Base-by-base conservation (phyloP, 2,888 invertebrate species). In the Plebejus melissa region DNA sequence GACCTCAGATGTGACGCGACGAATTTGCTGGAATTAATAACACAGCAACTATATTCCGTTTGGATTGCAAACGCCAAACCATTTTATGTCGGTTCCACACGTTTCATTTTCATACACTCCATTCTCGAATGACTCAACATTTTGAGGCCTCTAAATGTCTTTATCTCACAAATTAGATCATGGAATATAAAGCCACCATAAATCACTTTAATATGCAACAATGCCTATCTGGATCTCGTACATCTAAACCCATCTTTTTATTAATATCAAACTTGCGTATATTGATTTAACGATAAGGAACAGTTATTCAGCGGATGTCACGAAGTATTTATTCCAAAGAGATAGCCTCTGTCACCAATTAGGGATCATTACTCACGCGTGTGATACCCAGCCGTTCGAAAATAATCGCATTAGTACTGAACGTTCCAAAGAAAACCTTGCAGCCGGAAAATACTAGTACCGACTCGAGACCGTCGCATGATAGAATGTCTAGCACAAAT, bases 301-400 rank as follows among this genome's bases (percentile, higher is more conserved):
- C 90, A 86, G 90, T 90, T 89, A 89, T 81, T 78, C 80, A 81
- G 84, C 92, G 92, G 92, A 91, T 91, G 91, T 91, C 92, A 91
- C 91, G 91, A 85, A 83, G 87, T 86, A 86, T 88, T 89, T 85
- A 88, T 87, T 89, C 85, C 82, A 84, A 85, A 84, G 86, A 87
- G 90, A 91, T 90, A 90, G 88, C 88, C 86, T 85, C 85, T 86
- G 90, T 85, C 84, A 81, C 91, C 92, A 90, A 91, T 90, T 92
- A 92, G 81, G 89, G 90, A 81, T 81, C 88, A 90, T 90, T 89
- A 89, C 86, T 89, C 88, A 90, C 83, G 82, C 88, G 88, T 90
- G 87, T 87, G 84, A 87, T 88, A 88, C 85, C 87, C 88, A 90
- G 16, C 28, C 36, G 50, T 88, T 87, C 86, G 89, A 88, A 87